These are phyloP conservation scores for Nasonia giraulti DNA, from an alignment of 1,140 invertebrate species.

Conservation along the genomic window DNA sequence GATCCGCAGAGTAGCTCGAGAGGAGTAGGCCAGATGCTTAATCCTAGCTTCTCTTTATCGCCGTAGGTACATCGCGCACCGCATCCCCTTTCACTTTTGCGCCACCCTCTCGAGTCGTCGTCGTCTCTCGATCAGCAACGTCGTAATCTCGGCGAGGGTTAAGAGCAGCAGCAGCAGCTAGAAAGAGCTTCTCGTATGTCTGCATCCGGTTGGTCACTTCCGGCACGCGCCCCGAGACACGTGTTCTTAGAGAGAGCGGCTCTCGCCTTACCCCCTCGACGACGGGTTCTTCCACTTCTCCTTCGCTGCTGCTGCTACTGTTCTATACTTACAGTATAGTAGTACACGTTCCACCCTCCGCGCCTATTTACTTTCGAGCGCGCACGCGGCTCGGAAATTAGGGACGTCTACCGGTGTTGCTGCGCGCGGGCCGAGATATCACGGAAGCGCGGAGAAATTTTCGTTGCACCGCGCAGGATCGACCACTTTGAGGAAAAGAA, in stretches of 20 bases:
- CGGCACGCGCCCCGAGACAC: conserved; percentile 72
- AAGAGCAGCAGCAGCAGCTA: conserved; percentile 18
- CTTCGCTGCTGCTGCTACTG: background rate
- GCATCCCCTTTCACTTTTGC: conserved; percentile 25
- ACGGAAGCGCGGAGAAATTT: background rate
- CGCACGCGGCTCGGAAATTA: conserved; percentile 14
- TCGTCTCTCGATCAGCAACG: conserved; percentile 58
- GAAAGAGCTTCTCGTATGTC: conserved; percentile 69
- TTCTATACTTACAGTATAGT: background rate
- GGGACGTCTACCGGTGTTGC: background rate
- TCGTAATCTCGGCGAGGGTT: conserved; percentile 62
- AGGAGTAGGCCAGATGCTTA: conserved; percentile 39
- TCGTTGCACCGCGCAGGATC: background rate
- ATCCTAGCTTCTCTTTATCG: conserved; percentile 30
- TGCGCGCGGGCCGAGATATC: background rate
- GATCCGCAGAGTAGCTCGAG: conserved; percentile 15
- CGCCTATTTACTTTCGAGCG: conserved; percentile 28
- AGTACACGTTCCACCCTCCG: background rate
- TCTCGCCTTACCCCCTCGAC: conserved; percentile 51
- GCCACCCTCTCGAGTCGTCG: conserved; percentile 57
- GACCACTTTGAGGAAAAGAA: conserved; percentile 1
- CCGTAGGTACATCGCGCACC: conserved; percentile 31
- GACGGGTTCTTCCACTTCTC: background rate
- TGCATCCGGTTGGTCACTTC: conserved; percentile 75
- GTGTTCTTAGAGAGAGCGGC: conserved; percentile 59